These are phyloP conservation scores for Corbicula japonica DNA, from an alignment of 2,888 invertebrate species.

Conservation along the genomic window DNA sequence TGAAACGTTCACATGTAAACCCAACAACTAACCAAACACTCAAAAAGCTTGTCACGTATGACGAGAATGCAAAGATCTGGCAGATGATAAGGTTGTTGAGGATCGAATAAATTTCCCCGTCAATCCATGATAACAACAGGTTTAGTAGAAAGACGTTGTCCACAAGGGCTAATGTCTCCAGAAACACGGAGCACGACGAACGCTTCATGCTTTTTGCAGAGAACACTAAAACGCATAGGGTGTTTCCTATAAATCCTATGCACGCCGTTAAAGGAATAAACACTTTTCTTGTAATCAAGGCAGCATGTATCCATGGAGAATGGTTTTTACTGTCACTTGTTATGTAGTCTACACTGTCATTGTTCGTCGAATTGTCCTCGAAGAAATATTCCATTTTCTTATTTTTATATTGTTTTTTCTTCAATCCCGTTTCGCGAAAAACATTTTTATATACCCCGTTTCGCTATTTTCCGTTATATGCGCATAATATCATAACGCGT, in stretches of 20 bases:
- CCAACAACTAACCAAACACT: slow-evolving; percentile 95
- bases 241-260: slow-evolving; percentile 92
- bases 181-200: slow-evolving; percentile 92
- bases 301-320: background rate
- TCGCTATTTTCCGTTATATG: too few relatives aligned
- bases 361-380: too few relatives aligned
- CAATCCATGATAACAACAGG: slow-evolving; percentile 87
- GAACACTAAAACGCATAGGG: slow-evolving; percentile 92
- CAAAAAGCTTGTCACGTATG: slow-evolving; percentile 91
- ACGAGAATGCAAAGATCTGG: slow-evolving; percentile 71
- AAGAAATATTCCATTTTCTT: too few relatives aligned
- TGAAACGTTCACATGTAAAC: slow-evolving; percentile 94
- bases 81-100: slow-evolving; percentile 89
- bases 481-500: too few relatives aligned
- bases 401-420: too few relatives aligned
- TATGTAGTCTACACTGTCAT: too few relatives aligned
- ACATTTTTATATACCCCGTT: too few relatives aligned
- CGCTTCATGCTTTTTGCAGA: slow-evolving; percentile 91
- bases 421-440: too few relatives aligned
- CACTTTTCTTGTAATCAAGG: slow-evolving; percentile 32
- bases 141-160: slow-evolving; percentile 88
- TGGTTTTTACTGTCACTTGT: too few relatives aligned
- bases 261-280: slow-evolving; percentile 90
- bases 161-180: slow-evolving; percentile 91
- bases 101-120: slow-evolving; percentile 63